Base-by-base conservation (phyloP, 2,888 invertebrate species). In the Agrochola circellaris region DNA sequence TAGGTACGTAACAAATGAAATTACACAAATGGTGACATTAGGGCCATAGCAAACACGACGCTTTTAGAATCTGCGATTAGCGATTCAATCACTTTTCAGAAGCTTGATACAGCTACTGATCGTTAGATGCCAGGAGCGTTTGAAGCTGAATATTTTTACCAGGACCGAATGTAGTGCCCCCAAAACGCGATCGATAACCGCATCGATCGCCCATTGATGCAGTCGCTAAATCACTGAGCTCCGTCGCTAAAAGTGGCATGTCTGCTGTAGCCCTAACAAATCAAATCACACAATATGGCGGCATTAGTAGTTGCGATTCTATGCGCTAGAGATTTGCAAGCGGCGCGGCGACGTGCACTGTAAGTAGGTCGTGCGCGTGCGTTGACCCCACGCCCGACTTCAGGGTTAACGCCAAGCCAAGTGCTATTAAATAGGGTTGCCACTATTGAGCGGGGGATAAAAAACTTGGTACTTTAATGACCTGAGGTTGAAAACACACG, bases 371-470 rank as follows among this genome's bases (percentile, higher is more conserved):
- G 94, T 88, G 92, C 89, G 94, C 94, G 96, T 91, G 91, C 96
- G 91, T 94, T 93, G 96, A 96, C 95, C 96, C 94, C 94, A 76
- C 95, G 95, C 90, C 93, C 95, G 95, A 92, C 95, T 95, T 96
- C 96, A 96, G 95, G 96, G 96, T 96, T 96, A 96, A 91, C 88
- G 88, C 89, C 82, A 81, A 88, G 88, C 88, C 85, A 88, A 89
- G 88, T 89, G 83, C 82, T 85, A 68, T 68, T 90, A 83, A 86
- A 82, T 90, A 91, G 90, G 87, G 91, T 78, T 90, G 81, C 68
- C 79, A 85, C 62, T 72, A 87, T 70, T 89, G 61, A 34, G 60
- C 11, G 4, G 34, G n/a, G 26, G 67, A 71, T 75, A 61, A 56
- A 68, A 62, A 70, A 60, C 70, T 58, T 48, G 1, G 23, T 42